A percentile compares a stretch with the other conserved stretches of the same genome.
phyloP scores from a whole-genome alignment of 2,113 vertebrate species.

The Callionymus lyra region DNA sequence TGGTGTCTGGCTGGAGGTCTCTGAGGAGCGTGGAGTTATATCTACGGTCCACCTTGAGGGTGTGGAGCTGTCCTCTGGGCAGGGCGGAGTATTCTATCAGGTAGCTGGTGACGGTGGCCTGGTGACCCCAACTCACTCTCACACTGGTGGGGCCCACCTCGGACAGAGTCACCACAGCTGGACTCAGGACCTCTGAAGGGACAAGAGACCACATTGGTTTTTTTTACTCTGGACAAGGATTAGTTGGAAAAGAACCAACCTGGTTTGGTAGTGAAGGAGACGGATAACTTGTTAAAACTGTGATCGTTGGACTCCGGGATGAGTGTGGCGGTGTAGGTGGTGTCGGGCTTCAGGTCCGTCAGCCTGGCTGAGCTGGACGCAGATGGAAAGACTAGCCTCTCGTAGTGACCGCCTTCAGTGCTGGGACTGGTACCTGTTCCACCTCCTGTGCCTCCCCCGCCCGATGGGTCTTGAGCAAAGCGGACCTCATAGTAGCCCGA shows the following conservation, averaged over 20 bases:
- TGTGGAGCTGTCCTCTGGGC: slow-evolving; percentile 56
- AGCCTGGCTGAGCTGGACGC: slow-evolving; percentile 62
- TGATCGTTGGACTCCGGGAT: slow-evolving; percentile 72
- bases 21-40: slow-evolving; percentile 75
- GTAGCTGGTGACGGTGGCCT: slow-evolving; percentile 60
- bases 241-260: slow-evolving; percentile 49
- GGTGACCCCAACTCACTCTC: slow-evolving; percentile 78
- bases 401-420: slow-evolving; percentile 31
- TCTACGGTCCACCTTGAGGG: slow-evolving; percentile 59
- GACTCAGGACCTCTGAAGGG: slow-evolving; percentile 62
- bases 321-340: slow-evolving; percentile 77
- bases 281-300: slow-evolving; percentile 61
- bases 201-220: not conserved
- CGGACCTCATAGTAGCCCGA: slow-evolving; percentile 74
- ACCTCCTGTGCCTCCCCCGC: slow-evolving; percentile 7
- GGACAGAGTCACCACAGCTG: slow-evolving; percentile 70
- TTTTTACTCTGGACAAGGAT: not conserved
- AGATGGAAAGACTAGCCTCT: slow-evolving; percentile 59
- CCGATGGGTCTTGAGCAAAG: slow-evolving; percentile 45
- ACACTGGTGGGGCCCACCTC: slow-evolving; percentile 71
- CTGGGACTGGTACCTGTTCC: slow-evolving; percentile 46
- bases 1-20: slow-evolving; percentile 76
- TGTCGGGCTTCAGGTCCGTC: slow-evolving; percentile 67
- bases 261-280: slow-evolving; percentile 74
- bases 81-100: slow-evolving; percentile 76